Conservation (phyloP, 2,888 invertebrate genomes). For the Copidosoma aretas region DNA sequence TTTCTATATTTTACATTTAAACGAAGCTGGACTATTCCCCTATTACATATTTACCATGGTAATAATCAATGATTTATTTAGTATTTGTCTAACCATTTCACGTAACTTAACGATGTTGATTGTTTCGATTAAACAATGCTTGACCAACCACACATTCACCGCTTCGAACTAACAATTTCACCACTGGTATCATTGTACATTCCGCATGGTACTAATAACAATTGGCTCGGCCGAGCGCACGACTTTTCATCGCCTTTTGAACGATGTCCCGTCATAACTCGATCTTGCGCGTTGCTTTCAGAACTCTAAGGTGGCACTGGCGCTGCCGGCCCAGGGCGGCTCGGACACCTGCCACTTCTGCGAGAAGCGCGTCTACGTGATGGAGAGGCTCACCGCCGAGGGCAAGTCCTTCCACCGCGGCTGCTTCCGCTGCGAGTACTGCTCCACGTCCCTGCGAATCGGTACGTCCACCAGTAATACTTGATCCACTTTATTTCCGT, state of each 20-base stretch:
- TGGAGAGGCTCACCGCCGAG: slow-evolving; percentile 89
- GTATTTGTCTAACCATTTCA: slow-evolving; percentile 9
- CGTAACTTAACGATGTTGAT: neutral
- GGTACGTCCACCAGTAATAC: slow-evolving; percentile 60
- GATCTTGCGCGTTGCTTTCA: slow-evolving; percentile 49
- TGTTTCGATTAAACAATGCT: too few relatives aligned
- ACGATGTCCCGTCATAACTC: too few relatives aligned
- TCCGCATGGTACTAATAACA: too few relatives aligned
- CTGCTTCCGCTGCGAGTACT: slow-evolving; percentile 94
- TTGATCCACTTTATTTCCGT: too few relatives aligned
- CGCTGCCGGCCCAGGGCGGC: slow-evolving; percentile 71
- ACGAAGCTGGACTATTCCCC: slow-evolving; percentile 29
- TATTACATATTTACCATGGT: slow-evolving; percentile 27
- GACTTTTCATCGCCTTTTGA: too few relatives aligned
- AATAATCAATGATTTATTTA: slow-evolving; percentile 25
- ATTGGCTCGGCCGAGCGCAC: too few relatives aligned
- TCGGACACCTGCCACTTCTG: slow-evolving; percentile 88
- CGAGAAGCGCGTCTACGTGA: slow-evolving; percentile 88
- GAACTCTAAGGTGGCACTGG: slow-evolving; percentile 69
- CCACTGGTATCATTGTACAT: too few relatives aligned
- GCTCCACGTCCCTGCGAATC: slow-evolving; percentile 82
- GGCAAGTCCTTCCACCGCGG: slow-evolving; percentile 90
- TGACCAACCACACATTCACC: too few relatives aligned
- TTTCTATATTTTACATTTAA: slow-evolving; percentile 19
- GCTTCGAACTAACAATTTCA: too few relatives aligned